Conservation (phyloP, 2,113 vertebrate species). For the Mobula birostris region DNA sequence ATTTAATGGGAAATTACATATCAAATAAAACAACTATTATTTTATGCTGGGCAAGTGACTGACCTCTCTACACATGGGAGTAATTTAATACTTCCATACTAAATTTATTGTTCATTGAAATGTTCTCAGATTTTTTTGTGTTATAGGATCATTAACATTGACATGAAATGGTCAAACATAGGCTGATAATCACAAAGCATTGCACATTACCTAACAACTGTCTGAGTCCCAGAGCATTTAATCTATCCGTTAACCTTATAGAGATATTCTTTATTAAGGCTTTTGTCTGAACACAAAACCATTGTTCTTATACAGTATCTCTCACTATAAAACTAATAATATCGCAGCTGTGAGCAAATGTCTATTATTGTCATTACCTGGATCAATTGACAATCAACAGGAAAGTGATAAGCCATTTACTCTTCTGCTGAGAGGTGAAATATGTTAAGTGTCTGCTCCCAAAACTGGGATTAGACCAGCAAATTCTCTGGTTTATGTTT, state of each 20-base stretch:
- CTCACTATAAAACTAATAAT: too few relatives aligned
- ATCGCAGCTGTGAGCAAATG: too few relatives aligned
- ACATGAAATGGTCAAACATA: background rate
- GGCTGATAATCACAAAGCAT: background rate
- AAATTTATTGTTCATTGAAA: constrained; percentile 4
- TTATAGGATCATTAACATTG: background rate
- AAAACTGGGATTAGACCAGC: too few relatives aligned
- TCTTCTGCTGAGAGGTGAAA: too few relatives aligned
- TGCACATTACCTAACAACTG: background rate
- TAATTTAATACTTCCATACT: background rate
- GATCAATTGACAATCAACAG: too few relatives aligned
- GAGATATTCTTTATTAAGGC: background rate
- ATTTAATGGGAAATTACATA: background rate
- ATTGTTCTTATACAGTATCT: background rate
- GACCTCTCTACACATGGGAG: background rate
- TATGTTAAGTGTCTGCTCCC: too few relatives aligned
- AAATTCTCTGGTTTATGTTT: too few relatives aligned
- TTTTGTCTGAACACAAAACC: background rate
- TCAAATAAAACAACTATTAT: background rate
- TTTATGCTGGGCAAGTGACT: background rate
- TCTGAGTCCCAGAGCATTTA: background rate
- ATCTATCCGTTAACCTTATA: background rate
- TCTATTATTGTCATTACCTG: too few relatives aligned
- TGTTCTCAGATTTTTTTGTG: background rate
- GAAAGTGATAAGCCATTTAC: too few relatives aligned